These are phyloP conservation scores for Tenualosa thibaudeaui DNA, from an alignment of 2,797 vertebrate genomes.

Conservation along the genomic window DNA sequence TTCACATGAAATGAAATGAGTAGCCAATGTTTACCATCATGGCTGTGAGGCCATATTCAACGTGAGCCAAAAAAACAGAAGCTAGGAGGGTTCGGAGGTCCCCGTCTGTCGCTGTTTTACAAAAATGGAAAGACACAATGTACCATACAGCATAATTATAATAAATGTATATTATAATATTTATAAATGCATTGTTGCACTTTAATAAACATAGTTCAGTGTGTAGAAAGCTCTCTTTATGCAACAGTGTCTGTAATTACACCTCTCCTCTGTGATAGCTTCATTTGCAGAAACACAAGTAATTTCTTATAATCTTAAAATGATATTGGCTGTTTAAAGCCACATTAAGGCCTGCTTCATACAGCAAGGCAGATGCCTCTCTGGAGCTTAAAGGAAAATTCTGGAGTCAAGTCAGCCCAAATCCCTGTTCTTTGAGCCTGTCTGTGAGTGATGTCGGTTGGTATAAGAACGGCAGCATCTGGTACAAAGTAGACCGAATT, in stretches of 20 bases:
- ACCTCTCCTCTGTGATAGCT: too few species aligned
- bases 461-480: too few species aligned
- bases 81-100: conserved; percentile 51
- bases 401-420: too few species aligned
- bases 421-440: too few species aligned
- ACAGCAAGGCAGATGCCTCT: neutral
- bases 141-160: neutral
- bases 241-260: neutral
- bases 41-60: conserved; percentile 52
- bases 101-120: neutral
- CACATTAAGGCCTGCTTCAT: neutral
- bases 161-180: too few species aligned
- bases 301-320: neutral
- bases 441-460: too few species aligned
- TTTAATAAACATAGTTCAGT: neutral
- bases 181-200: neutral
- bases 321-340: too few species aligned
- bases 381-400: neutral
- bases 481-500: too few species aligned
- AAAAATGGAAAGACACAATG: neutral
- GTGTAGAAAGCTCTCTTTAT: neutral
- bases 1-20: conserved; percentile 54
- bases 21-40: conserved; percentile 57
- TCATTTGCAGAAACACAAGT: neutral
- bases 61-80: conserved; percentile 50